Evolutionary conservation across 2,113 vertebrate genomes (phyloP).

Genomic region (Bombycilla garrulus): DNA sequence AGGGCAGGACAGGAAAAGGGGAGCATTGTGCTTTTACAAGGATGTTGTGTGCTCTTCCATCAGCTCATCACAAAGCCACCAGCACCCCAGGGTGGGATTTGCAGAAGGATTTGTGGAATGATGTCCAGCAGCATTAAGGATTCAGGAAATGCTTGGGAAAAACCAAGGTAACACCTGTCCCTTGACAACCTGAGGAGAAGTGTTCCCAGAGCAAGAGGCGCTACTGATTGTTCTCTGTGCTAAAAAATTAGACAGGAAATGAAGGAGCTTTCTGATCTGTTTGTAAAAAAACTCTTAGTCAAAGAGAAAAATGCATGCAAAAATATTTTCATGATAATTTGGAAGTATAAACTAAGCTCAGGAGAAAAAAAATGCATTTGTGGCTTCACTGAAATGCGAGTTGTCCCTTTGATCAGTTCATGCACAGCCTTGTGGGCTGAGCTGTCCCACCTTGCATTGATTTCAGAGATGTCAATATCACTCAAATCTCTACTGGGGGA

Average conservation of each 20-base stretch:
- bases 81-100: not conserved
- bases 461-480: not conserved
- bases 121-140: not conserved
- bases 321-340: not conserved
- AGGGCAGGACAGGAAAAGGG: not conserved
- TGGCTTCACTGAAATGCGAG: not conserved
- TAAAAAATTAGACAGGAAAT: not conserved
- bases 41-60: not conserved
- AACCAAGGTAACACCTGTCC: no score
- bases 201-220: not conserved
- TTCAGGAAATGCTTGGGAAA: not conserved
- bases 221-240: fast-evolving
- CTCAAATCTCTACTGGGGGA: not conserved
- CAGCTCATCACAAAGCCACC: not conserved
- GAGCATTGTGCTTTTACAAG: no score
- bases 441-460: not conserved
- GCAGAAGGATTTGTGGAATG: fast-evolving
- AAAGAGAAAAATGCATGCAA: not conserved
- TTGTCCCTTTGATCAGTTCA: not conserved
- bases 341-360: not conserved
- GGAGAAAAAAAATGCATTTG: not conserved
- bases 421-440: no score
- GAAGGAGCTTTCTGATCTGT: not conserved
- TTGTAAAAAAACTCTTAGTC: no score
- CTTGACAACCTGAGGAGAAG: not conserved